Conservation (phyloP, 1,140 invertebrate species). For the Drosophila pandora region DNA sequence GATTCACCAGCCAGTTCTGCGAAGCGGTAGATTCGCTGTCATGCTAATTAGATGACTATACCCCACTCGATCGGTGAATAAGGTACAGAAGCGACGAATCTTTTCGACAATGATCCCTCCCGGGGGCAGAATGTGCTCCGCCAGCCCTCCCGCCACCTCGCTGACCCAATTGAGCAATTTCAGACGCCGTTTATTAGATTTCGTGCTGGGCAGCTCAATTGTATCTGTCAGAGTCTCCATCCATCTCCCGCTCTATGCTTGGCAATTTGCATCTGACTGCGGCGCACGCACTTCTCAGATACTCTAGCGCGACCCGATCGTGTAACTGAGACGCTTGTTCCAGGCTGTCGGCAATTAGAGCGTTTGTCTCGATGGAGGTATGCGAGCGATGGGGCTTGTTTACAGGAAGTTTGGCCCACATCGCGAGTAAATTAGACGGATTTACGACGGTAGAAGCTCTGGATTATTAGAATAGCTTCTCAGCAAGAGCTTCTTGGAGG, state of each 20-base stretch:
- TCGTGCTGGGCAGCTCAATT: conserved; percentile 59
- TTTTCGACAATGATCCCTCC: conserved; percentile 26
- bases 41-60: conserved; percentile 48
- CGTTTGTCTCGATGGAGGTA: conserved; percentile 53
- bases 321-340: conserved; percentile 55
- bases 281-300: conserved; percentile 39
- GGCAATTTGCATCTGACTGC: conserved; percentile 45
- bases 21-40: conserved; percentile 36
- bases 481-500: too few species aligned
- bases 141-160: conserved; percentile 33
- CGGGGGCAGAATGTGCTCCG: conserved; percentile 6
- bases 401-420: conserved; percentile 66
- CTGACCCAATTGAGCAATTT: conserved; percentile 77
- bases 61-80: conserved; percentile 13
- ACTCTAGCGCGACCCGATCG: conserved; percentile 18
- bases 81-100: conserved; percentile 34
- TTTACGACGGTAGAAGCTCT: background rate
- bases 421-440: conserved; percentile 7
- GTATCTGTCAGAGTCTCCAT: conserved; percentile 35
- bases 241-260: conserved; percentile 29
- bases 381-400: conserved; percentile 66
- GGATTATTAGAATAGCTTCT: too few species aligned
- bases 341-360: conserved; percentile 57
- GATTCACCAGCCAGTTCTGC: conserved; percentile 44
- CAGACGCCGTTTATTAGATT: conserved; percentile 68